Evolutionary conservation across 2,888 invertebrate species (phyloP), one percentile per base, ranked within the genome.

Genomic region (Cephonodes hylas): DNA sequence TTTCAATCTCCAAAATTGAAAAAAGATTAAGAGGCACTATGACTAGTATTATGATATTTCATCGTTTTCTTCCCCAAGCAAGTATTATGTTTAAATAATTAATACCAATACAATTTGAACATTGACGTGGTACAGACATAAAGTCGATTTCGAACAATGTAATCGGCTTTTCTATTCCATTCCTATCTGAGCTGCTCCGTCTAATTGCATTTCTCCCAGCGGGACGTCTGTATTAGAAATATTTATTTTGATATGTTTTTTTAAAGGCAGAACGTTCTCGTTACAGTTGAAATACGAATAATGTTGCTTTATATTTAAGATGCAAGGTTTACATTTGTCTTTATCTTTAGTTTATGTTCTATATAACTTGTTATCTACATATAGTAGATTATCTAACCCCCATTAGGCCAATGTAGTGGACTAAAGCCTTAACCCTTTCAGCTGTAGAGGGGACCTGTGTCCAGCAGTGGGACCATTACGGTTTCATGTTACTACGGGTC

Each of bases 161-260:
- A 73, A 71, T 68, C 73, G 69, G 70, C 71, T 73, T 73, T 71
- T 68, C 68, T 68, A 69, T 64, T 63, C 70, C 64, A 64, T 62
- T 61, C 59, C 59, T 63, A 63, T 58, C 44, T 22, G 34, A 56
- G 59, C 42, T 13, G 61, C 61, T 58, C 34, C 42, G 53, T 59
- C 56, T 63, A 63, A 63, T 63, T 63, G 63, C 59, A 59, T 63
- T 53, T 13, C 27, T 63, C 59, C 63, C 59, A 15, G 10, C 15
- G 63, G 59, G 58, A 58, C 45, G 27, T 27, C 23, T 18, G 31
- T 53, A 53, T 53, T 53, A 53, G 53, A 53, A 53, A 53, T 31
- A 53, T 53, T 31, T 53, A 53, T 53, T 53, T 53, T 53, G 31
- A 53, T 53, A 53, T 31, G 27, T 53, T 53, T 53, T 27, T 38